Base-by-base conservation (phyloP, 2,888 invertebrate species). In the Leucophenga maculata region DNA sequence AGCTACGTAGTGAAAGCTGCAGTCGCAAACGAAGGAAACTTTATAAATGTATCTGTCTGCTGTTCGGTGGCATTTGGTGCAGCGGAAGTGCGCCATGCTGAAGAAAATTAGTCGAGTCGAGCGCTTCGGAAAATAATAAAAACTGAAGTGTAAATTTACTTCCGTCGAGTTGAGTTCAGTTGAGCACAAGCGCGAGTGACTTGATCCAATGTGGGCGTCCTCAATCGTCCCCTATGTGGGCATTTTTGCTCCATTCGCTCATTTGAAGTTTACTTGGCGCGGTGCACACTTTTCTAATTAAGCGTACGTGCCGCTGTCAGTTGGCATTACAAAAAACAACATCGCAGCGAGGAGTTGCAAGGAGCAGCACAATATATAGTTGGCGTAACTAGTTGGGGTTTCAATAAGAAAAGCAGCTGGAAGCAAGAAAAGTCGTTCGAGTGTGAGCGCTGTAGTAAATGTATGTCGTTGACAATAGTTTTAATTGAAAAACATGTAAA, bases 101-200 rank as follows among this genome's bases (percentile, higher is more conserved):
- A 75, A 78, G 80, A 79, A 80, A 80, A 80, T 80, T 80, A 79
- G 80, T 81, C 82, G 77, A 77, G 76, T 39, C 76, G 69, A 76
- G 71, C 74, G 73, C 76, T 78, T 77, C 78, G 80, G 80, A 79
- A 77, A 81, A 78, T 77, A 77, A 79, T 82, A 81, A 81, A 79
- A 80, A 78, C 78, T 76, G 74, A 82, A 81, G 80, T 78, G 82
- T 79, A 78, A 80, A 80, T 80, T 79, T 79, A 80, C 79, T 80
- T 80, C 80, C 80, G 80, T 69, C 73, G 73, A 73, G 50, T 18
- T 60, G 67, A 72, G 76, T 67, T 64, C 65, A 59, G 68, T 72
- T 73, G 72, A 73, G 72, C 71, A 67, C 72, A 59, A 32, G 74
- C 72, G 22, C 14, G 14, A 64, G 14, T 18, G 46, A 39, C 39